phyloP scores from a whole-genome alignment of 1,140 invertebrate species.

The Zophobas morio region DNA sequence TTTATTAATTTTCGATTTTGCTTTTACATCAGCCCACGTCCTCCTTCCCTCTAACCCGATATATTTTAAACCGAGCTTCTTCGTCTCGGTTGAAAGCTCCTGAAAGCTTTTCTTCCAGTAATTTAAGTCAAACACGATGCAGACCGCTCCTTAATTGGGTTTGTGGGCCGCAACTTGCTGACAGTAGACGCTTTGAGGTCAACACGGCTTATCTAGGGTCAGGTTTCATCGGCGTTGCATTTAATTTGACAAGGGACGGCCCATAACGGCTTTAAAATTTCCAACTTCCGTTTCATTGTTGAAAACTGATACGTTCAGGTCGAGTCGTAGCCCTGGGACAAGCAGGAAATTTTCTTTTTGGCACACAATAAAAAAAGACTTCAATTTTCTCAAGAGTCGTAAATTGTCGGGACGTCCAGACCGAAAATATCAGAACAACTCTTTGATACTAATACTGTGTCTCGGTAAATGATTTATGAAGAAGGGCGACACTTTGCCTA shows the following conservation, averaged over 20 bases:
- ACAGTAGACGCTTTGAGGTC: constrained; percentile 15
- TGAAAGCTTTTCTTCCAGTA: too few relatives aligned
- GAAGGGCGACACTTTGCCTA: constrained; percentile 25
- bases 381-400: neutral
- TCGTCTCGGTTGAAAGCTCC: too few relatives aligned
- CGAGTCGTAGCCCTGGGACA: neutral
- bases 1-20: too few relatives aligned
- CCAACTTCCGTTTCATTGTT: neutral
- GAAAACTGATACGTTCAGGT: neutral
- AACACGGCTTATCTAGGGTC: constrained; percentile 10
- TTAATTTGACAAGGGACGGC: constrained; percentile 24
- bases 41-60: too few relatives aligned
- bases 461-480: constrained; percentile 36
- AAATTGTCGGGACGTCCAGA: neutral
- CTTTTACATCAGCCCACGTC: too few relatives aligned
- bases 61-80: too few relatives aligned
- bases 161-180: constrained; percentile 1
- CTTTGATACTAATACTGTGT: constrained; percentile 20
- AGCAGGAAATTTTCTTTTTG: neutral
- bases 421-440: constrained; percentile 26
- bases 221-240: constrained; percentile 13
- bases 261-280: constrained; percentile 2
- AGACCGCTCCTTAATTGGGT: constrained; percentile 18
- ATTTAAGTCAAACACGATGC: neutral
- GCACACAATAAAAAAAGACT: neutral